These are phyloP conservation scores for Polypedilum vanderplanki DNA, from an alignment of 1,140 invertebrate genomes.

Conservation along the genomic window DNA sequence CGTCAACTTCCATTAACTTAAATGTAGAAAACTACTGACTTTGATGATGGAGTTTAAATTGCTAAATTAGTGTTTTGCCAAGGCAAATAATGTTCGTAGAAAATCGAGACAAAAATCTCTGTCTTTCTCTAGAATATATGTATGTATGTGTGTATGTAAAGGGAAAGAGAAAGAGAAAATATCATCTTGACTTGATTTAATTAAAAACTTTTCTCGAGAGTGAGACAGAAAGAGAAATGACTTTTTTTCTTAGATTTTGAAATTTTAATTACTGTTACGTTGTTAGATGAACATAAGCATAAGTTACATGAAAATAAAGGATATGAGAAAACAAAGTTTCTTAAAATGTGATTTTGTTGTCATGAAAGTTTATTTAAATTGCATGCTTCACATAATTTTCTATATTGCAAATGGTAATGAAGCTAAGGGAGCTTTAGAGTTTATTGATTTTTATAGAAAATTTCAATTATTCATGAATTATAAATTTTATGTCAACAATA, in stretches of 20 bases:
- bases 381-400: no score
- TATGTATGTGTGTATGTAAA: no score
- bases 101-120: background rate
- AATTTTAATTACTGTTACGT: slow-evolving; percentile 7
- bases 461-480: no score
- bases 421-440: no score
- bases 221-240: background rate
- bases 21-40: slow-evolving; percentile 7
- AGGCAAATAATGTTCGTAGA: slow-evolving; percentile 5
- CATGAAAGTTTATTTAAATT: no score
- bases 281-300: background rate
- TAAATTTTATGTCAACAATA: no score
- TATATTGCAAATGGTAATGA: no score
- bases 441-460: no score
- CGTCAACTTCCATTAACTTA: slow-evolving; percentile 17
- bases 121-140: background rate
- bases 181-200: slow-evolving; percentile 28
- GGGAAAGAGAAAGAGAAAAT: background rate
- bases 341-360: background rate
- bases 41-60: slow-evolving; percentile 26
- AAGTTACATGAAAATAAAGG: background rate
- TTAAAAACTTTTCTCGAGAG: slow-evolving; percentile 7
- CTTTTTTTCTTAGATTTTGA: slow-evolving; percentile 5
- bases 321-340: background rate
- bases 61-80: slow-evolving; percentile 27